Base-by-base conservation (phyloP, 2,113 vertebrate species). In the Spilogale gracilis region DNA sequence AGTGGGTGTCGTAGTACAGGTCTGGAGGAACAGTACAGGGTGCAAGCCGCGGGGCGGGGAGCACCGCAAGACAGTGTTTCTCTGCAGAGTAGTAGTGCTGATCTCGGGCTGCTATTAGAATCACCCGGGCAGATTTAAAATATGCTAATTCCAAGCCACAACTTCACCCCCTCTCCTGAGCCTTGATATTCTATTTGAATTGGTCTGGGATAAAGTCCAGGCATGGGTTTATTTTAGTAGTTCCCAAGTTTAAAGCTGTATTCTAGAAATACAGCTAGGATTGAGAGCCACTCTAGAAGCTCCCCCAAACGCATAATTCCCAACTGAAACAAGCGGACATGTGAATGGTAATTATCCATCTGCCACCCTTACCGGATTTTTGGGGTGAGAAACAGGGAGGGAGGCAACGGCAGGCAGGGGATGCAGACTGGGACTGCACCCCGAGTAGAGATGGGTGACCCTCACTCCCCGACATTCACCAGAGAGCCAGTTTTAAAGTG, bases 251-350 rank as follows among this genome's bases (percentile, higher is more conserved):
- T 58, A 79, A 76, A 69, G 30, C 2, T n/a, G 9, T 54, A 14
- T 85, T 86, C 38, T 61, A 81, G 85, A 93, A 80, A 60, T 48
- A 65, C 30, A 86, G 65, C 63, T 83, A n/a, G 25, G 30, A 85
- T 6, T 6, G 38, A 50, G n/a, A 38, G 17, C 27, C 16, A n/a
- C 18, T 90, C 65, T 86, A 45, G 80, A 86, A 60, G 65, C 3
- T 60, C 8, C 38, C 7, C 20, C 32, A 67, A 60, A 56, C 16
- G 18, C 5, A 2, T 17, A 27, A 32, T 23, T 38, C 30, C 73
- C 11, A 2, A 10, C 10, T 43, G 76, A 60, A 86, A 45, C 43
- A 63, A 56, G 79, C 0, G 2, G 56, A n/a, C 18, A 27, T 6
- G 3, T 1, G 3, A 10, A 30, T 0, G 27, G 43, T 11, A 9